Evolutionary conservation across 1,140 invertebrate species (phyloP).

Genomic region (Drosophila chauvacae): DNA sequence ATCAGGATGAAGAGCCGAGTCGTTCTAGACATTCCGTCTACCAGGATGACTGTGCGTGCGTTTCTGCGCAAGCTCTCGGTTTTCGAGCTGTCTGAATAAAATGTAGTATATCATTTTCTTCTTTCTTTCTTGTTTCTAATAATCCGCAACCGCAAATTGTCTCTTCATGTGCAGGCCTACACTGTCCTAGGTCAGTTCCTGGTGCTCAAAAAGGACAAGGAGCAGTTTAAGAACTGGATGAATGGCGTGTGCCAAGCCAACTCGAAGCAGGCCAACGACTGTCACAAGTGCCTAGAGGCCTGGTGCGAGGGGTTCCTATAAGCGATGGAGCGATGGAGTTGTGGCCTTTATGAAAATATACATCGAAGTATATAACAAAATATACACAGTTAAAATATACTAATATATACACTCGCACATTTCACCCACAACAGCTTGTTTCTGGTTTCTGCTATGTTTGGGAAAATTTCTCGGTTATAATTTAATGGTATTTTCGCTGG

Average conservation of each 20-base stretch:
- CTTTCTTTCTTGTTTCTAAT: background rate
- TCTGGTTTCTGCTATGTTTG: background rate
- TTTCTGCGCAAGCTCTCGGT: too few relatives aligned
- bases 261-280: constrained; percentile 96
- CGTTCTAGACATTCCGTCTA: too few relatives aligned
- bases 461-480: background rate
- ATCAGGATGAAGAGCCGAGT: too few relatives aligned
- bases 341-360: too few relatives aligned
- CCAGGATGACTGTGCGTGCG: too few relatives aligned
- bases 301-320: constrained; percentile 98
- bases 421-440: background rate
- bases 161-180: constrained; percentile 92
- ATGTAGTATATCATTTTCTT: too few relatives aligned
- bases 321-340: constrained; percentile 60
- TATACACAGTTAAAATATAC: too few relatives aligned
- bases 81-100: too few relatives aligned
- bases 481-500: constrained; percentile 15
- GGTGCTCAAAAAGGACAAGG: constrained; percentile 97
- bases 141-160: background rate
- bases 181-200: constrained; percentile 98
- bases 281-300: constrained; percentile 96
- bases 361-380: too few relatives aligned
- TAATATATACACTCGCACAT: too few relatives aligned
- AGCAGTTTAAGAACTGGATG: constrained; percentile 98
- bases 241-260: constrained; percentile 96